Evolutionary conservation across 2,888 invertebrate species (phyloP).

Genomic region (Mimumesa dahlbomi): DNA sequence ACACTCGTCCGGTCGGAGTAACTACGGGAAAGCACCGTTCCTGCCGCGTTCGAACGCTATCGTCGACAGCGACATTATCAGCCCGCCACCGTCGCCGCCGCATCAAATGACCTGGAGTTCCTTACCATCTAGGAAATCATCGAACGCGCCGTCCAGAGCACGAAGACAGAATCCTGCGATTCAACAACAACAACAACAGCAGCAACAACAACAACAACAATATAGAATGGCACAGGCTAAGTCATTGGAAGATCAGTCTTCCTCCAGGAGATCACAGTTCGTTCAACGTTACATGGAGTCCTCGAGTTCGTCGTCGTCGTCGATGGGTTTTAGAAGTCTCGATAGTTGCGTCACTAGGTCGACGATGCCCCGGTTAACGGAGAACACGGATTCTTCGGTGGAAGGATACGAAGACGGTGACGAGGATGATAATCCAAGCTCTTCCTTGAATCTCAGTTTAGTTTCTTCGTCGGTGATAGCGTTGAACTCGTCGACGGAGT

Average conservation of each 20-base stretch:
- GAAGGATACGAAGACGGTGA: conserved; percentile 82
- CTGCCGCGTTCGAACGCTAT: conserved; percentile 82
- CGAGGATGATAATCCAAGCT: conserved; percentile 81
- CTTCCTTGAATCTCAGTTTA: conserved; percentile 80
- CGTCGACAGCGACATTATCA: conserved; percentile 82
- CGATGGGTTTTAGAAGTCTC: conserved; percentile 85
- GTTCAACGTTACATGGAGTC: conserved; percentile 82
- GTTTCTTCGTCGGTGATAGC: conserved; percentile 70
- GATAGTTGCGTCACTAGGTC: conserved; percentile 82
- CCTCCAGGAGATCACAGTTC: conserved; percentile 83
- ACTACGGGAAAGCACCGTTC: conserved; percentile 81
- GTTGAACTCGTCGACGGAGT: conserved; percentile 76
- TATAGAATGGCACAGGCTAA: conserved; percentile 82
- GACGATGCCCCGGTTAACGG: conserved; percentile 82
- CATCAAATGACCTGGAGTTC: conserved; percentile 78
- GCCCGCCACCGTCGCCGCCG: conserved; percentile 81
- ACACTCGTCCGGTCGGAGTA: conserved; percentile 63
- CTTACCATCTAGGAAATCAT: conserved; percentile 70
- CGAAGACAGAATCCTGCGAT: conserved; percentile 66
- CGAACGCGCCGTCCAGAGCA: conserved; percentile 67
- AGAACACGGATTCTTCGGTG: conserved; percentile 82
- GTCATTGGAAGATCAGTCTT: conserved; percentile 82
- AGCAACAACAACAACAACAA: conserved; percentile 62
- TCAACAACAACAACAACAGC: conserved; percentile 55
- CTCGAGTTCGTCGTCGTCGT: conserved; percentile 83